phyloP scores from a whole-genome alignment of 2,113 vertebrate genomes.

The Protomyctophum bolini region DNA sequence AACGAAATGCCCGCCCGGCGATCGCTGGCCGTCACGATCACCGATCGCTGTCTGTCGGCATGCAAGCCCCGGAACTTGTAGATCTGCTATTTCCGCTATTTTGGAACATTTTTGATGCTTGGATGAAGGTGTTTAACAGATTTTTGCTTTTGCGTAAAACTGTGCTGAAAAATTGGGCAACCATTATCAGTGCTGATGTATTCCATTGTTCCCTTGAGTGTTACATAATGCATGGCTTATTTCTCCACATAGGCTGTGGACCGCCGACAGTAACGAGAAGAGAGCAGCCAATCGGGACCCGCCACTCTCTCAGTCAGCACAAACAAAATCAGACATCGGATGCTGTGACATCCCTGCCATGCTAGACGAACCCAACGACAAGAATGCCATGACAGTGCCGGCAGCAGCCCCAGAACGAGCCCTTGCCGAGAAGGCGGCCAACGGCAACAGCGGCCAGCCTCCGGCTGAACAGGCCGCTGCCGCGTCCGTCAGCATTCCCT shows the following conservation, averaged over 20 bases:
- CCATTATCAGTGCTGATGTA: not conserved
- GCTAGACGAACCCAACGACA: slow-evolving; percentile 82
- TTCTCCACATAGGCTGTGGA: slow-evolving; percentile 42
- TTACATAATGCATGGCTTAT: slow-evolving; percentile 3
- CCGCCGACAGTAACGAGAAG: slow-evolving; percentile 26
- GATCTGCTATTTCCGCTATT: too few species aligned
- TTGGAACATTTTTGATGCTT: too few species aligned
- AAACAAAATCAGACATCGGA: not conserved
- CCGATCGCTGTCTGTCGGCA: too few species aligned
- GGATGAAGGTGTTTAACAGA: not conserved
- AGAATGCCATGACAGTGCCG: slow-evolving; percentile 81
- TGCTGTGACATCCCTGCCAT: slow-evolving; percentile 69
- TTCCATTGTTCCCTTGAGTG: not conserved
- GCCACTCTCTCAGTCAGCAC: too few species aligned
- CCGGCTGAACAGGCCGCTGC: slow-evolving; percentile 6
- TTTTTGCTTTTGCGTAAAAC: not conserved
- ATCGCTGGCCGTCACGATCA: too few species aligned
- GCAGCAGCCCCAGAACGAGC: slow-evolving; percentile 74
- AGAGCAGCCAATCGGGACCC: not conserved
- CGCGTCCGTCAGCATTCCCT: slow-evolving; percentile 79
- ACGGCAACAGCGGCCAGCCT: slow-evolving; percentile 55
- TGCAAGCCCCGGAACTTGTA: too few species aligned
- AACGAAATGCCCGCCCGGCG: too few species aligned
- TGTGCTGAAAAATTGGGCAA: slow-evolving; percentile 41
- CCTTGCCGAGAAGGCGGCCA: slow-evolving; percentile 66